A percentile compares a stretch with the other conserved stretches of the same genome.
Conservation (phyloP, 2,797 vertebrate genomes). For the Pangasius djambal region DNA sequence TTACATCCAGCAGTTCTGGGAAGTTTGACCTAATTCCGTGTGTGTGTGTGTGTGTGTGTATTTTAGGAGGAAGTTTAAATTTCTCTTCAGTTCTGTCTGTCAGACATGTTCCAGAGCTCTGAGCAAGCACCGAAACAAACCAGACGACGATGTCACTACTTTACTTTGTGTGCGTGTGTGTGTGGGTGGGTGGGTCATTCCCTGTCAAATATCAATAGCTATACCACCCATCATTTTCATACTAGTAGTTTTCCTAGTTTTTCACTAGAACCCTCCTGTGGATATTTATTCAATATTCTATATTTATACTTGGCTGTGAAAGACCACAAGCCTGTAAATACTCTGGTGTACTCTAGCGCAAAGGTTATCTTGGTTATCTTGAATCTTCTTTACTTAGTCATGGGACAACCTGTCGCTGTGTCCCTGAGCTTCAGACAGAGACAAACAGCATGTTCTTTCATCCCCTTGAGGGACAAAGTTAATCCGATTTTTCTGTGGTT, state of each 20-base stretch:
- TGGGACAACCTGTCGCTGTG: neutral
- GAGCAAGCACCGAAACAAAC: slow-evolving; percentile 53
- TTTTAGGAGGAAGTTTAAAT: slow-evolving; percentile 29
- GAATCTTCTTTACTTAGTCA: neutral
- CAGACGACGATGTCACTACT: slow-evolving; percentile 49
- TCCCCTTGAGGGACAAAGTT: neutral
- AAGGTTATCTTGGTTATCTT: neutral
- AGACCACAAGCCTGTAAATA: neutral
- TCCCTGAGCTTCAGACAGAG: neutral
- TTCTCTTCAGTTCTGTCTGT: slow-evolving; percentile 1
- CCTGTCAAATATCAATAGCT: neutral
- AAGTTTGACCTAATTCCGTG: slow-evolving; percentile 39
- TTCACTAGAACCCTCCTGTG: neutral
- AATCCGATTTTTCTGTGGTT: slow-evolving; percentile 51
- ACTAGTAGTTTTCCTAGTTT: neutral
- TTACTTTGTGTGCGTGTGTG: slow-evolving; percentile 17
- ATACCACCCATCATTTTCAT: neutral
- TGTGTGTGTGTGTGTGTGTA: slow-evolving; percentile 13
- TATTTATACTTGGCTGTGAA: neutral
- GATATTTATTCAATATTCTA: too few relatives aligned
- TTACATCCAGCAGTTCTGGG: slow-evolving; percentile 6
- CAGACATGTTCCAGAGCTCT: slow-evolving; percentile 16
- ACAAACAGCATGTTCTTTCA: slow-evolving; percentile 24
- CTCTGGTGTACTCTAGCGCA: neutral
- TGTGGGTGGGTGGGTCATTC: neutral